A percentile compares a stretch with the other conserved stretches of the same genome.
phyloP scores from a whole-genome alignment of 37 sponge, comb jelly and placozoan genomes.

The Crambe crambe region DNA sequence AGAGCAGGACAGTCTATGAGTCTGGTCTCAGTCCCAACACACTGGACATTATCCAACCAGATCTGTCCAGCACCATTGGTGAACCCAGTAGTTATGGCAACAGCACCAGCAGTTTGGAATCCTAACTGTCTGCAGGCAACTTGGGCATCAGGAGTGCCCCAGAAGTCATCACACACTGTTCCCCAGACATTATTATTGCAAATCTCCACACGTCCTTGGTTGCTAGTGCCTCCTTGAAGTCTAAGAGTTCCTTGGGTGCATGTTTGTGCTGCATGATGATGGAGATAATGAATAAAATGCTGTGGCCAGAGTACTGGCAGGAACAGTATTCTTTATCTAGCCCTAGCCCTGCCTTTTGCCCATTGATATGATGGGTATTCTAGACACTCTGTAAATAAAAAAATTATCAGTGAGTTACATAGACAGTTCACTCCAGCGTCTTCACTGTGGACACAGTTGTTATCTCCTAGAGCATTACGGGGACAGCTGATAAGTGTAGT shows the following conservation, averaged over 20 bases:
- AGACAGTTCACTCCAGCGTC: slow-evolving; percentile 20
- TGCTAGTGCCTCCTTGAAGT: slow-evolving; percentile 9
- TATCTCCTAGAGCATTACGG: background rate
- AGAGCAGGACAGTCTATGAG: background rate
- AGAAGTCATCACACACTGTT: slow-evolving; percentile 11
- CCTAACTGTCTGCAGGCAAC: slow-evolving; percentile 8
- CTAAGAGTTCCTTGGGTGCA: background rate
- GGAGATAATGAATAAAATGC: too few species aligned
- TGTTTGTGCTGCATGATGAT: too few species aligned
- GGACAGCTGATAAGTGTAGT: background rate
- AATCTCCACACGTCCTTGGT: slow-evolving; percentile 10
- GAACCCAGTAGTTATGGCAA: background rate
- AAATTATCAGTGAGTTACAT: too few species aligned
- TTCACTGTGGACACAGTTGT: slow-evolving; percentile 5
- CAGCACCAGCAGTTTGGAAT: background rate
- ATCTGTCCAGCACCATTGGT: background rate
- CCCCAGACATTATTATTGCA: slow-evolving; percentile 10
- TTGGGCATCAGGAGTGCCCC: slow-evolving; percentile 3
- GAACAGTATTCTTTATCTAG: too few species aligned
- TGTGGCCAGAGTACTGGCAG: too few species aligned
- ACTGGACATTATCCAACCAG: background rate
- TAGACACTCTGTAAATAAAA: too few species aligned
- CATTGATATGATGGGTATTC: too few species aligned
- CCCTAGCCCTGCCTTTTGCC: too few species aligned
- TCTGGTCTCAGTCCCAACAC: background rate